Conservation (phyloP, 2,113 vertebrate species). For the Hiodon alosoides region DNA sequence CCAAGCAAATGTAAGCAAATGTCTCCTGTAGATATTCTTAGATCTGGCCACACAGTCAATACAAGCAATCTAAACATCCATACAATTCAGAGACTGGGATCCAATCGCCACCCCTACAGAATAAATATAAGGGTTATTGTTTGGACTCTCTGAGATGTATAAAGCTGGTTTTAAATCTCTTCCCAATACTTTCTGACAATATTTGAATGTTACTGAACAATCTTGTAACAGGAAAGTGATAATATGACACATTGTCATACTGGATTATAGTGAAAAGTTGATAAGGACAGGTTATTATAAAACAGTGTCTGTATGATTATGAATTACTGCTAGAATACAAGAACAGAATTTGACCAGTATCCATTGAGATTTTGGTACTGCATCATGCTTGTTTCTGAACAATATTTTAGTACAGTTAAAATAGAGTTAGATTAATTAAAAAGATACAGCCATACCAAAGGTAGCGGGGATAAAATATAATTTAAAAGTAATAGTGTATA, state of each 20-base stretch:
- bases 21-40: no score
- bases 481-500: not conserved
- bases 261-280: slow-evolving; percentile 16
- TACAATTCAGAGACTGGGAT: slow-evolving; percentile 31
- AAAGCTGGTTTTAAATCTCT: slow-evolving; percentile 7
- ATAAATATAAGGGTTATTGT: not conserved
- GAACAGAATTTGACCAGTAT: slow-evolving; percentile 9
- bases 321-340: no score
- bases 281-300: no score
- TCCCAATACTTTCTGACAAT: slow-evolving; percentile 7
- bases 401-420: not conserved
- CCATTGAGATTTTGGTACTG: not conserved
- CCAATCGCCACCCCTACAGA: not conserved
- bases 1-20: not conserved
- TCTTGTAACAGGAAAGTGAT: slow-evolving; percentile 7
- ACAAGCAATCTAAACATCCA: not conserved
- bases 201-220: not conserved
- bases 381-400: not conserved
- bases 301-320: no score
- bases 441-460: slow-evolving; percentile 58
- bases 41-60: not conserved
- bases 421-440: slow-evolving; percentile 37
- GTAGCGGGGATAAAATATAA: not conserved
- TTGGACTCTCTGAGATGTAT: not conserved
- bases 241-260: slow-evolving; percentile 58